A percentile compares a stretch with the other conserved stretches of the same genome.
Evolutionary conservation across 2,888 invertebrate species (phyloP).

Genomic region (Lycia hirtaria): DNA sequence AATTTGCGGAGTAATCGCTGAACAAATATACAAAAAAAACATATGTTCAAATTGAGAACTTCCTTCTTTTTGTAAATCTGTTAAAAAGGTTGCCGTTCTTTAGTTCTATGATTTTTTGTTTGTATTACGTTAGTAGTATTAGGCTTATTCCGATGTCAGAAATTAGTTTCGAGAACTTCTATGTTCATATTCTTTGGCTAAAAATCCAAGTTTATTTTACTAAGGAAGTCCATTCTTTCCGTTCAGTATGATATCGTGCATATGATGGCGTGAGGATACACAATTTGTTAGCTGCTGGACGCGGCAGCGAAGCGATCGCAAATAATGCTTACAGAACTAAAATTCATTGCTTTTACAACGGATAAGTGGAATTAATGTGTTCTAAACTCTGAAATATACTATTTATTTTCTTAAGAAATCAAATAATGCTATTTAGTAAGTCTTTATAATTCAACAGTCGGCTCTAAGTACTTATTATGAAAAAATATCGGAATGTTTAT

Average conservation of each 20-base stretch:
- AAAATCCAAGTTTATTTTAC: slow-evolving; percentile 53
- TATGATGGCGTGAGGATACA: slow-evolving; percentile 67
- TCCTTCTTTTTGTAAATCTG: no score
- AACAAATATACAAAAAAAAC: no score
- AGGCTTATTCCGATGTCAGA: no score
- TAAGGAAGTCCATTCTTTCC: slow-evolving; percentile 49
- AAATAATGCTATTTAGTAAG: no score
- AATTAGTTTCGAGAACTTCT: neutral
- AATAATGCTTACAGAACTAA: slow-evolving; percentile 63
- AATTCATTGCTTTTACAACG: slow-evolving; percentile 65
- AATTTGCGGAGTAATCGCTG: no score
- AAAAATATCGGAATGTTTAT: no score
- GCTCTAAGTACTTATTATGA: no score
- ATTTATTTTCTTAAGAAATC: neutral
- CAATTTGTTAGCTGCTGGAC: slow-evolving; percentile 70
- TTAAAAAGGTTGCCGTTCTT: no score
- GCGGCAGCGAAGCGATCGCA: slow-evolving; percentile 44
- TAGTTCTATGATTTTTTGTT: no score
- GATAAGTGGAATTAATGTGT: slow-evolving; percentile 48
- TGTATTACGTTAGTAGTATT: no score
- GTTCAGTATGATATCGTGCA: slow-evolving; percentile 40
- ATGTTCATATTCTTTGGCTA: slow-evolving; percentile 39
- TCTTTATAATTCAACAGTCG: no score
- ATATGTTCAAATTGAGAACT: no score
- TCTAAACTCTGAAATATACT: slow-evolving; percentile 30